phyloP scores from a whole-genome alignment of 2,888 invertebrate genomes.

The Hemicrepidius hirtus region DNA sequence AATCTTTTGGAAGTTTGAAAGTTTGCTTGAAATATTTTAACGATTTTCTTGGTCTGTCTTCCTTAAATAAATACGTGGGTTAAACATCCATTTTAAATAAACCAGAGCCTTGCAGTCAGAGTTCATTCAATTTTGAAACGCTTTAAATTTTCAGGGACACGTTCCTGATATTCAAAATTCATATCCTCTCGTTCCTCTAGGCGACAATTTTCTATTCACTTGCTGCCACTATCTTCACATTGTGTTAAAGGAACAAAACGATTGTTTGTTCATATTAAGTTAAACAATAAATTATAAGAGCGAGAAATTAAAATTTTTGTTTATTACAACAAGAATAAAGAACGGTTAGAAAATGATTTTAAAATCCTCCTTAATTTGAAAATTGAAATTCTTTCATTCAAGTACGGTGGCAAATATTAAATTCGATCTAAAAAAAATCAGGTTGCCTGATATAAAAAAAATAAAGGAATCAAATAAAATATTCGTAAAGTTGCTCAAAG shows the following conservation, averaged over 20 bases:
- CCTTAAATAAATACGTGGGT: constrained; percentile 3
- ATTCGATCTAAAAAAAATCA: no score
- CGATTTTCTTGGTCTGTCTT: not conserved
- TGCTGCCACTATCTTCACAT: constrained; percentile 26
- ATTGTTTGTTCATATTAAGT: not conserved
- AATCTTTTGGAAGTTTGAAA: not conserved
- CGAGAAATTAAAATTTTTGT: no score
- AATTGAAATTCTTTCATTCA: no score
- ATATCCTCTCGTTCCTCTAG: constrained; percentile 48
- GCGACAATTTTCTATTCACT: constrained; percentile 43
- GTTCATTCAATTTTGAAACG: constrained; percentile 51
- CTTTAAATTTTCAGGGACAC: constrained; percentile 51
- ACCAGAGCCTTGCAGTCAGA: constrained; percentile 31
- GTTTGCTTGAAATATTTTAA: not conserved
- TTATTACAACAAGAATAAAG: no score
- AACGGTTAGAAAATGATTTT: no score
- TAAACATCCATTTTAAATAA: constrained; percentile 26
- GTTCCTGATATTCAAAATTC: constrained; percentile 53
- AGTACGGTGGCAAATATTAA: no score
- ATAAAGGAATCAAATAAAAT: no score
- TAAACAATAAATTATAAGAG: no score
- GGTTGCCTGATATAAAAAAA: no score
- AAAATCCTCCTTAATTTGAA: no score
- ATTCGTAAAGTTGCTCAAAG: no score
- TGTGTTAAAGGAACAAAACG: constrained; percentile 17